phyloP scores from a whole-genome alignment of 2,113 vertebrate genomes.

The Heterotis niloticus region DNA sequence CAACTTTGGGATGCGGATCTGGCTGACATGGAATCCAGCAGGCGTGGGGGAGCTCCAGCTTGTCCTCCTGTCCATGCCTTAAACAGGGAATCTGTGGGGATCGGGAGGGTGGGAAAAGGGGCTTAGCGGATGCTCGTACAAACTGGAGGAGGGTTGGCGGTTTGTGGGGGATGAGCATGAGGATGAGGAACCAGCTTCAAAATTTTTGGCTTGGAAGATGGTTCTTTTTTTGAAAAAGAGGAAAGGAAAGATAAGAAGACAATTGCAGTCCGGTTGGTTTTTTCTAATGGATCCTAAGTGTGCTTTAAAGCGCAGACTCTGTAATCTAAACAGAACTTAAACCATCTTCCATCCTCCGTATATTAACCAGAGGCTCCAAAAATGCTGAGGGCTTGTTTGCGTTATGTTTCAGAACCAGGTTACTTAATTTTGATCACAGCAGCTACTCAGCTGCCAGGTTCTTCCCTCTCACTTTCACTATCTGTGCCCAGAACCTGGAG shows the following conservation, averaged over 20 bases:
- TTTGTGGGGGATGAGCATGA: too few species aligned
- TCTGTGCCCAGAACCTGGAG: neutral
- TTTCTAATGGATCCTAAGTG: neutral
- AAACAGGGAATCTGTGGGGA: neutral
- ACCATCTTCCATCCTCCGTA: neutral
- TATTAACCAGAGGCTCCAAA: neutral
- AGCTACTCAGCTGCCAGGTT: too few species aligned
- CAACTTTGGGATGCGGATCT: neutral
- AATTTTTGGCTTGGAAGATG: too few species aligned
- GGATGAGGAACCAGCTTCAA: too few species aligned
- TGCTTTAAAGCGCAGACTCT: neutral
- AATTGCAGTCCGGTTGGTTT: neutral
- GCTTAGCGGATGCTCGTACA: neutral
- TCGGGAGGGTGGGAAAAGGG: neutral
- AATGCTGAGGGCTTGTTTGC: neutral
- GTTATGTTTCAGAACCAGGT: neutral
- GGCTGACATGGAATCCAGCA: conserved; percentile 8
- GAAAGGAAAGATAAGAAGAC: neutral
- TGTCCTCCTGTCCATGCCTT: neutral
- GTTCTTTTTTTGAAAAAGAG: neutral
- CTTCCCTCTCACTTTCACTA: neutral
- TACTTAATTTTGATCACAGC: neutral
- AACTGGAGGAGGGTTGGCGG: neutral
- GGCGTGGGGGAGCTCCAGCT: neutral
- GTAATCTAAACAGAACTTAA: too few species aligned